Base-by-base conservation (phyloP, 2,113 vertebrate species). In the Perca flavescens region DNA sequence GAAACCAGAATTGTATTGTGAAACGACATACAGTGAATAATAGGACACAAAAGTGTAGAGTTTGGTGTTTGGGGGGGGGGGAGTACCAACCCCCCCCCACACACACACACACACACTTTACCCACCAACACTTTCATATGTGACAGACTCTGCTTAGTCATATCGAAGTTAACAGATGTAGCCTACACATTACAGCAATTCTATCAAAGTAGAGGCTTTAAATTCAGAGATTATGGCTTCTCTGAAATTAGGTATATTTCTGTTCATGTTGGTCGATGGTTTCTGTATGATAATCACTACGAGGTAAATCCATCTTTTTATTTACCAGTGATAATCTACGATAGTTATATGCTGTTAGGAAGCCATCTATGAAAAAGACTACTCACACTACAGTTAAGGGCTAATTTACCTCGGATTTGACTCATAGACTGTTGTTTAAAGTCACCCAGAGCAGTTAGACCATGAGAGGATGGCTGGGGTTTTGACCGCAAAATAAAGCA, bases 401-500 rank as follows among this genome's bases (percentile, higher is more conserved):
- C 49, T 19, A 5, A 82, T 67, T 56, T 68, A 74, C 34, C n/a
- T 69, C 28, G 34, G 79, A 69, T 66, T 49, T 52, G 54, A 86
- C 46, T 80, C 14, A 28, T 28, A 34, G 31, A 5, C 0, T 34
- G 31, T 34, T 34, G 65, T 82, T 75, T 61, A 72, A 78, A 61
- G 60, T 85, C 77, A 76, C 3, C n/a, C 67, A 58, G 36, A 82
- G 53, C 81, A 79, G 85, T 85, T 85, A 81, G 58, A 80, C 28
- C 58, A 28, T 46, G 52, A 50, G 21, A 69, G 64, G 80, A 49
- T 53, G 73, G 40, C 52, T 63, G 79, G 64, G 80, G 70, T 31
- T 57, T 57, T 50, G 64, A 90, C 79, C 80, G 65, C 83, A 84
- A 71, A 86, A 58, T 74, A 52, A 62, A 89, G 66, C 64, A 57